These are phyloP conservation scores for Lepidonotus clava DNA, from an alignment of 2,888 invertebrate species.

Conservation along the genomic window DNA sequence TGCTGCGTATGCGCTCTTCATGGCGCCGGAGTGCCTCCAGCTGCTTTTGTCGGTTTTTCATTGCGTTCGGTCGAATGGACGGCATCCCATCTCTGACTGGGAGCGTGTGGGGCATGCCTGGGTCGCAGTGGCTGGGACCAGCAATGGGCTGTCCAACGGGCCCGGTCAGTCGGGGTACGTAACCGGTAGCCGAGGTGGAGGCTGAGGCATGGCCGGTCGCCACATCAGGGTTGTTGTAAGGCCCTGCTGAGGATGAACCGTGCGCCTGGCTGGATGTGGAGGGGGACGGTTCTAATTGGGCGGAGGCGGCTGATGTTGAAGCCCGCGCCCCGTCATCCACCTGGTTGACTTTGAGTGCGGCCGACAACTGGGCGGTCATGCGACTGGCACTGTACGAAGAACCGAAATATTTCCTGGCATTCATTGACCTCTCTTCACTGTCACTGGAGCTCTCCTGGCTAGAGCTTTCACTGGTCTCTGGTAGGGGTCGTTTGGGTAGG, in stretches of 20 bases:
- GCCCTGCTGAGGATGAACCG: neutral
- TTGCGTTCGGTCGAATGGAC: constrained; percentile 80
- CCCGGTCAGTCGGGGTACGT: no score
- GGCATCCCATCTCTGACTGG: constrained; percentile 68
- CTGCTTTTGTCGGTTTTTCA: constrained; percentile 84
- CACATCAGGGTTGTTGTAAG: neutral
- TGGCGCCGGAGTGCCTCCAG: constrained; percentile 85
- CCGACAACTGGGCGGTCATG: constrained; percentile 37
- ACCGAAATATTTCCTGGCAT: neutral
- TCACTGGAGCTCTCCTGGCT: constrained; percentile 64
- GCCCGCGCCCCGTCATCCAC: neutral
- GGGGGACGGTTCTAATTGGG: neutral
- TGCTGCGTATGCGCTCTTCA: constrained; percentile 82
- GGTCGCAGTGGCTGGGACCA: neutral
- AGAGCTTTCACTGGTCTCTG: constrained; percentile 63
- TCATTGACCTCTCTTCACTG: constrained; percentile 56
- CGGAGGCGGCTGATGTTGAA: no score
- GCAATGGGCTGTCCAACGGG: neutral
- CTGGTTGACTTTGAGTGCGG: neutral
- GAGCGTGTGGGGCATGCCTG: neutral
- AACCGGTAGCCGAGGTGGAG: neutral
- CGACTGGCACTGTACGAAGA: constrained; percentile 14
- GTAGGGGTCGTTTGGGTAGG: constrained; percentile 32
- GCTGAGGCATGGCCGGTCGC: neutral
- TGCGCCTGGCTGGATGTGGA: neutral